Evolutionary conservation across 2,797 vertebrate species (phyloP), one percentile per base, ranked within the genome.

Genomic region (Synanceia verrucosa): DNA sequence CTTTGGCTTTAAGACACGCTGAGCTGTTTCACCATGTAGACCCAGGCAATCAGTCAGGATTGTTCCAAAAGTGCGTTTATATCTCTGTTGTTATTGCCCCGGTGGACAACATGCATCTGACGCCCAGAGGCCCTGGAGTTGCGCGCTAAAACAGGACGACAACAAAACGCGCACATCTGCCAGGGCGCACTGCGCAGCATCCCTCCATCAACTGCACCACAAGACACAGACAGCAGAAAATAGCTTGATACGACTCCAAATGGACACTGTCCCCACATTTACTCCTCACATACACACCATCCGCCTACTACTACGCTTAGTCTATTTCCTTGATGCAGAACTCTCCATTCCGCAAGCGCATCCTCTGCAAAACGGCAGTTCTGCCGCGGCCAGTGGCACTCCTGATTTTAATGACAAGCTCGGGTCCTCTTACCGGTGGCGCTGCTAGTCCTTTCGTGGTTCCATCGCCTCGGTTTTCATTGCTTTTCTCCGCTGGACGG

Each of bases 131-230:
- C 70, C 74, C 29, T 1, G 11, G 65, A 69, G 53, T 23, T 14
- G 8, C 4, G 16, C 39, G 52, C 70, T 34, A 81, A 14, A n/a
- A 9, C n/a, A 65, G 46, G 55, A 76, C 76, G 77, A 82, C 71
- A 63, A 46, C 71, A 63, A 39, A 65, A 74, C 63, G 55, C 76
- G 67, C 43, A 66, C 87, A 86, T 83, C 83, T 86, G 86, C 43
- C 34, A 14, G 83, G 18, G 73, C 71, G 76, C 86, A 85, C 21
- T 90, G 88, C 84, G 86, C 84, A 86, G 77, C 81, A 57, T 70
- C 78, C 31, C 53, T 73, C 64, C 57, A 37, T 46, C 85, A 85
- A 68, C 80, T 79, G 81, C 84, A 65, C 14, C 78, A 64, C 63
- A 33, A 65, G 75, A 80, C 69, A 71, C 2, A 55, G 55, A 52